A percentile compares a stretch with the other conserved stretches of the same genome.
These are phyloP conservation scores for Hippocampus zosterae DNA, from an alignment of 2,113 vertebrate genomes.

Conservation along the genomic window DNA sequence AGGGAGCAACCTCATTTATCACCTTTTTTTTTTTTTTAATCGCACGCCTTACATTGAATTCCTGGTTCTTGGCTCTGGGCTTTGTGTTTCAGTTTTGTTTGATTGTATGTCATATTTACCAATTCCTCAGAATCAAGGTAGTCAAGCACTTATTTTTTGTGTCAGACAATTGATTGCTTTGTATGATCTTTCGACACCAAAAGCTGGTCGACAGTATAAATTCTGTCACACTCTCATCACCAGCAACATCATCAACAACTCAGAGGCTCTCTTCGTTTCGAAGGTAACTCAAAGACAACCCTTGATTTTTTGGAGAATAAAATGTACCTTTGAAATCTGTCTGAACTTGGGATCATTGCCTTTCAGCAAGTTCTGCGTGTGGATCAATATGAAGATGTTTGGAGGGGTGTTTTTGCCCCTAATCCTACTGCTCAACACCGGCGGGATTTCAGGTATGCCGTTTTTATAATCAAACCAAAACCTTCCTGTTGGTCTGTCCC, in stretches of 20 bases:
- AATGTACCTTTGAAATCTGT: neutral
- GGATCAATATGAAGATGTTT: conserved; percentile 13
- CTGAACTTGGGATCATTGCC: neutral
- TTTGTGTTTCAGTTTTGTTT: neutral
- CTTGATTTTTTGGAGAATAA: neutral
- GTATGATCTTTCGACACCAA: neutral
- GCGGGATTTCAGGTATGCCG: conserved; percentile 32
- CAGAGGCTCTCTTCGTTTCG: neutral
- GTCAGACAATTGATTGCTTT: neutral
- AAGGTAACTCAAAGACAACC: neutral
- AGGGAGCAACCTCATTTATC: neutral
- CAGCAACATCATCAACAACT: neutral
- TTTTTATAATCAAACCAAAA: neutral
- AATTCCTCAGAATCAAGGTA: neutral
- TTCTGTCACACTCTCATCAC: neutral
- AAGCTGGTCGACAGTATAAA: conserved; percentile 21
- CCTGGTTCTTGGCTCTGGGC: neutral
- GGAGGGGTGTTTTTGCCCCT: conserved; percentile 7
- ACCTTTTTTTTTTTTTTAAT: no score
- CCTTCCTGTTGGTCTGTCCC: neutral
- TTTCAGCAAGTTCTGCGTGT: conserved; percentile 1
- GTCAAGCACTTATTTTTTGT: neutral
- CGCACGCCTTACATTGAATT: neutral
- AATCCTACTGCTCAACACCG: conserved; percentile 23
- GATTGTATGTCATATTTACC: neutral